phyloP scores from a whole-genome alignment of 2,113 vertebrate genomes.

The Synchiropus splendidus region DNA sequence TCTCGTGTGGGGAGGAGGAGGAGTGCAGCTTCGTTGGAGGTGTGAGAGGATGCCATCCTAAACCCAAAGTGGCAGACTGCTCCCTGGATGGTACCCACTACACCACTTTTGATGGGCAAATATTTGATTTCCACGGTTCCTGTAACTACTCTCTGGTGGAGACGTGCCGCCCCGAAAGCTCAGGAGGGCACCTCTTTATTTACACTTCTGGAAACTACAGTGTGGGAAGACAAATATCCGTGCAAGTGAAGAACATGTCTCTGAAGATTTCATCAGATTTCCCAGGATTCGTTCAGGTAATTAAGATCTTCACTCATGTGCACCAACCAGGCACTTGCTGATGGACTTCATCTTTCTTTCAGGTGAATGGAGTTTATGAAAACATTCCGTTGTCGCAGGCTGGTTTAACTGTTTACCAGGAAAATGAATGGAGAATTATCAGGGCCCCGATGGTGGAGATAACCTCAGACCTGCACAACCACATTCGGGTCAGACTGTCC shows the following conservation, averaged over 20 bases:
- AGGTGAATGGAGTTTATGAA: conserved; percentile 56
- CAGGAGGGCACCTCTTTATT: conserved; percentile 10
- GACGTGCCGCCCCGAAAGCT: conserved; percentile 7
- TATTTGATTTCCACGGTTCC: conserved; percentile 39
- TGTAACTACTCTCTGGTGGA: conserved; percentile 40
- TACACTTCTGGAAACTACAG: conserved; percentile 1
- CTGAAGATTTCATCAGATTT: conserved; percentile 12
- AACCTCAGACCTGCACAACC: conserved; percentile 51
- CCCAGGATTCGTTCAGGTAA: conserved; percentile 22
- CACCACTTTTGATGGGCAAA: conserved; percentile 26
- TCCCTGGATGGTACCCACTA: conserved; percentile 25
- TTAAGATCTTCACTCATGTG: background rate
- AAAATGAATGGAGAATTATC: conserved; percentile 31
- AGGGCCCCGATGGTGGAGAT: conserved; percentile 49
- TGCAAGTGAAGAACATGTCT: conserved; percentile 18
- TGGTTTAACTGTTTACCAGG: conserved; percentile 38
- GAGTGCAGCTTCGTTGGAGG: conserved; percentile 20
- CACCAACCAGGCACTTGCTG: too few relatives aligned
- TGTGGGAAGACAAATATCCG: conserved; percentile 1
- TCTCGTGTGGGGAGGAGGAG: conserved; percentile 17
- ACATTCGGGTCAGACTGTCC: conserved; percentile 42
- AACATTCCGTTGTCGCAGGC: conserved; percentile 42
- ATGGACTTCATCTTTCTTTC: too few relatives aligned
- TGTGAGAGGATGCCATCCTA: conserved; percentile 21
- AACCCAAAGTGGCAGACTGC: conserved; percentile 13